Base-by-base conservation (phyloP, 2,888 invertebrate genomes). In the Andricus curvator region DNA sequence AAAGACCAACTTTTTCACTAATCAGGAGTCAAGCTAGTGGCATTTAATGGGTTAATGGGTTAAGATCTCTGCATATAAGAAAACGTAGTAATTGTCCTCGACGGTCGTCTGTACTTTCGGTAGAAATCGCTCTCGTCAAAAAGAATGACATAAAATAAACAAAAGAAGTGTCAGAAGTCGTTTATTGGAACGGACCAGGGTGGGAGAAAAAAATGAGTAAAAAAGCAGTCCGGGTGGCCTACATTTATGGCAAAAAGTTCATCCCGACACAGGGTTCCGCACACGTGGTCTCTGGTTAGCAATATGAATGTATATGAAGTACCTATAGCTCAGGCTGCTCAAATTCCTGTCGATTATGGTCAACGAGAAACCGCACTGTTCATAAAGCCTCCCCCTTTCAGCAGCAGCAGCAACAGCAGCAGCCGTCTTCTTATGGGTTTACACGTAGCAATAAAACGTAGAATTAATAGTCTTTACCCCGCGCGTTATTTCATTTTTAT, bases 151-250 rank as follows among this genome's bases (percentile, higher is more conserved):
- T 20, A 56, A 74, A 74, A 74, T 74, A 33, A 74, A 74, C 20
- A 74, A 74, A 74, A 51, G 33, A 48, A 74, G 56, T 56, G 80
- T 77, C 78, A 44, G 76, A 77, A 80, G 78, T 41, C 67, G 78
- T 78, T 65, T 77, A 70, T 68, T 74, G 74, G 64, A 78, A 70
- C 84, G 79, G 80, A 82, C 82, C 60, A 78, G 70, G 76, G 62
- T 29, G 64, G 65, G 29, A 48, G 77, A 74, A 82, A 84, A 82
- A 81, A 81, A 78, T 65, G 33, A 66, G 25, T 48, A 74, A 66
- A 48, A 22, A 51, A 74, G 56, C 67, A 74, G 25, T 6, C 22
- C 22, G 68, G 22, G 33, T 56, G 74, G 51, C 74, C 74, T 74
- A 74, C 74, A 74, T 74, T 74, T n/a, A 56, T 37, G 56, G 74